Conservation (phyloP, 1,140 invertebrate species). For the Pseudomyrmex sp. region DNA sequence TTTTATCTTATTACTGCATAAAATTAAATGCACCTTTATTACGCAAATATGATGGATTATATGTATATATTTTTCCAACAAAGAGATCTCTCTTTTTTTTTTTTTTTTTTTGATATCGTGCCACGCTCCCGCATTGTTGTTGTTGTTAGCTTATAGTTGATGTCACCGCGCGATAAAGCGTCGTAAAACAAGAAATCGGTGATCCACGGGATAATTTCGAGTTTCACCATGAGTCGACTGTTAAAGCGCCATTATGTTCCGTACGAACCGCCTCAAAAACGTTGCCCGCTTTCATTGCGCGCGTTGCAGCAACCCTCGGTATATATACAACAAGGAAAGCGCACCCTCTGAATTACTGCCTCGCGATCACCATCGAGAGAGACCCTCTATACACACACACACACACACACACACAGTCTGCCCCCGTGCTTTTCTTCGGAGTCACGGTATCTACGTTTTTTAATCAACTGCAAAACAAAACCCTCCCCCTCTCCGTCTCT, state of each 20-base stretch:
- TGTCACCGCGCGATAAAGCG: slow-evolving; percentile 30
- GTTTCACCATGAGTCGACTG: slow-evolving; percentile 54
- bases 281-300: slow-evolving; percentile 51
- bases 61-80: not conserved
- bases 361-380: slow-evolving; percentile 49
- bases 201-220: slow-evolving; percentile 47
- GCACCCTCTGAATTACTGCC: slow-evolving; percentile 59
- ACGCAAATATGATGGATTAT: not conserved
- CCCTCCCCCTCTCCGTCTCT: not conserved
- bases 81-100: not conserved
- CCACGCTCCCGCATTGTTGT: not conserved
- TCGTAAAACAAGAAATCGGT: slow-evolving; percentile 27
- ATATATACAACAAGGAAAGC: slow-evolving; percentile 31
- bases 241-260: slow-evolving; percentile 48
- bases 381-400: not conserved
- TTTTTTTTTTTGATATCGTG: not conserved
- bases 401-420: not conserved
- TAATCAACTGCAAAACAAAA: slow-evolving; percentile 60
- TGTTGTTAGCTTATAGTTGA: slow-evolving; percentile 31
- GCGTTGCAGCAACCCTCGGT: slow-evolving; percentile 27
- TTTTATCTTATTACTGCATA: no score
- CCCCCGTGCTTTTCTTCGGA: not conserved
- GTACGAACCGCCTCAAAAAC: slow-evolving; percentile 64
- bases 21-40: slow-evolving; percentile 9
- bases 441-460: slow-evolving; percentile 51